Evolutionary conservation across 2,888 invertebrate species (phyloP).

Genomic region (Myopa testacea): DNA sequence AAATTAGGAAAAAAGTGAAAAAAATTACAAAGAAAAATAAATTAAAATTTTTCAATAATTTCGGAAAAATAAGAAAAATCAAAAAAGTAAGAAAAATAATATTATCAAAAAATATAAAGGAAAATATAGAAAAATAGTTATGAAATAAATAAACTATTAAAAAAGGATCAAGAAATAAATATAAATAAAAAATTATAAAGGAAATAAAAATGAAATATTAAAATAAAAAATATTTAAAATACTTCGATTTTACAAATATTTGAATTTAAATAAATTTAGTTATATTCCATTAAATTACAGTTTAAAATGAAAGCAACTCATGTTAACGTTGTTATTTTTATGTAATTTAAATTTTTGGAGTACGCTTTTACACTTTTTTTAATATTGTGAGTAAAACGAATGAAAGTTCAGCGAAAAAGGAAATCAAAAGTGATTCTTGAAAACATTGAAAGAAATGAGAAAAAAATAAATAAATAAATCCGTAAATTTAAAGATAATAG

Average conservation of each 20-base stretch:
- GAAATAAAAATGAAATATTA: background rate
- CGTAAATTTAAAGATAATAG: too few species aligned
- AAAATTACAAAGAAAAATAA: slow-evolving; percentile 14
- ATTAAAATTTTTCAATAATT: slow-evolving; percentile 45
- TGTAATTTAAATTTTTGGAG: too few species aligned
- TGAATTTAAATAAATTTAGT: too few species aligned
- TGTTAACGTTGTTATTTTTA: too few species aligned
- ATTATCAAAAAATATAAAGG: slow-evolving; percentile 21
- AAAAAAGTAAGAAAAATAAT: slow-evolving; percentile 33
- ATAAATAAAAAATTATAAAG: background rate
- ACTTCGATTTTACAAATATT: background rate
- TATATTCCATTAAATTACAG: too few species aligned
- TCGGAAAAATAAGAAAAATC: slow-evolving; percentile 26
- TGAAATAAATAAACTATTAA: slow-evolving; percentile 11
- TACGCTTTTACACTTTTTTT: too few species aligned
- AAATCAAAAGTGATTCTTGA: too few species aligned
- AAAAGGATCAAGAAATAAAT: background rate
- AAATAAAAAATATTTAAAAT: background rate
- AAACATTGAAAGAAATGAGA: too few species aligned
- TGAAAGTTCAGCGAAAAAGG: too few species aligned
- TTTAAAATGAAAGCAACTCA: too few species aligned
- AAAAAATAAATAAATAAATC: too few species aligned
- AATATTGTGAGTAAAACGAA: too few species aligned
- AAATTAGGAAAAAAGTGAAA: background rate
- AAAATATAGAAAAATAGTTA: slow-evolving; percentile 27